Percentiles rank a stretch among this genome's conserved stretches.
phyloP scores from a whole-genome alignment of 2,797 vertebrate species.

The Kryptopterus vitreolus region DNA sequence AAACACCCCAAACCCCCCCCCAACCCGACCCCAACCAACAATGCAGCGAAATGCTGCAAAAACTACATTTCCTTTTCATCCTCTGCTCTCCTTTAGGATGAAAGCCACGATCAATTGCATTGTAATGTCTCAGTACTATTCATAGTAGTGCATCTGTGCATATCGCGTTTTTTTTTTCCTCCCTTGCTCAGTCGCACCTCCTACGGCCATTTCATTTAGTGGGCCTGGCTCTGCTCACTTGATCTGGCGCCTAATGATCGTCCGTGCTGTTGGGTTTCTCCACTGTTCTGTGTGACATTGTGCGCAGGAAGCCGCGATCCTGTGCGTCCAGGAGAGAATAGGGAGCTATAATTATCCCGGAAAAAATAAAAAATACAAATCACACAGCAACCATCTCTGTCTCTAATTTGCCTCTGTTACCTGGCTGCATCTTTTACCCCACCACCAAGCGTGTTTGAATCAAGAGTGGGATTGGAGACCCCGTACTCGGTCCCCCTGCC shows the following conservation, averaged over 20 bases:
- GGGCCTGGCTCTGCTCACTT: conserved; percentile 42
- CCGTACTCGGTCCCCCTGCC: conserved; percentile 26
- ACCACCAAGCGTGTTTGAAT: conserved; percentile 43
- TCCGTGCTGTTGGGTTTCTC: conserved; percentile 37
- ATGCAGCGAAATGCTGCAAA: background rate
- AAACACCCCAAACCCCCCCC: too few species aligned
- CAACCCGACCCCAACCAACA: too few species aligned
- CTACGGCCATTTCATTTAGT: conserved; percentile 50
- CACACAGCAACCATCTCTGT: conserved; percentile 13
- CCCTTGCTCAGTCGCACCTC: conserved; percentile 39
- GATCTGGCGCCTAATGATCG: conserved; percentile 52
- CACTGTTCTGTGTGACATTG: conserved; percentile 37
- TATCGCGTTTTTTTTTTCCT: conserved; percentile 39
- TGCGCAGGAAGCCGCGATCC: conserved; percentile 43
- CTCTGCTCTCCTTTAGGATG: conserved; percentile 7
- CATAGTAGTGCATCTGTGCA: conserved; percentile 34
- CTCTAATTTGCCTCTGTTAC: conserved; percentile 50
- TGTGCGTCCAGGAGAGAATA: conserved; percentile 19
- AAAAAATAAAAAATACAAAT: too few species aligned
- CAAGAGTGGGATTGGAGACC: conserved; percentile 51
- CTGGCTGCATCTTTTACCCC: conserved; percentile 39
- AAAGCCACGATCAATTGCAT: conserved; percentile 21
- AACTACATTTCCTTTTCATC: background rate
- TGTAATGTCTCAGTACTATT: conserved; percentile 23
- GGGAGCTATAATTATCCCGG: conserved; percentile 48